Evolutionary conservation across 92 coral and sea anemone genomes (phyloP).

Genomic region (Zoanthus gigantus): DNA sequence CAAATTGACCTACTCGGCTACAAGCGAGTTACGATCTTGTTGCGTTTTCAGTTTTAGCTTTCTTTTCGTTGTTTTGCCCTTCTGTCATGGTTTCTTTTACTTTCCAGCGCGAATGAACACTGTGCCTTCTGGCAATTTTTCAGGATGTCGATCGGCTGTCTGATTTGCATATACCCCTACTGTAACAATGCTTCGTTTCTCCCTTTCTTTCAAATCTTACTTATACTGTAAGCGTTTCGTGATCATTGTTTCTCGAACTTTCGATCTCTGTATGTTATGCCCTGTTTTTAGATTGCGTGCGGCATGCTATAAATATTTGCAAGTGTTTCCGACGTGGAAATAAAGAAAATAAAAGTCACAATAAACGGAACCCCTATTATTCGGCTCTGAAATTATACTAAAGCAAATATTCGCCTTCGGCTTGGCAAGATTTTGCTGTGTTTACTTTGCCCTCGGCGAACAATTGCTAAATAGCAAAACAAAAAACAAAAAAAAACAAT

Average conservation of each 20-base stretch:
- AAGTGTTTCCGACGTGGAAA: too few relatives aligned
- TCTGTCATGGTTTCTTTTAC: conserved; percentile 29
- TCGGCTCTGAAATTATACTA: too few relatives aligned
- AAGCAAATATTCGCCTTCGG: too few relatives aligned
- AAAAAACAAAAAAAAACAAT: too few relatives aligned
- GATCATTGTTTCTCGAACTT: neutral
- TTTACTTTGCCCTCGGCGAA: too few relatives aligned
- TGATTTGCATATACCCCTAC: conserved; percentile 39
- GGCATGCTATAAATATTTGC: too few relatives aligned
- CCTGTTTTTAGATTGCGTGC: conserved; percentile 8
- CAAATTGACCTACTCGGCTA: conserved; percentile 25
- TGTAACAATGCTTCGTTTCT: conserved; percentile 4
- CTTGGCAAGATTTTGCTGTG: too few relatives aligned
- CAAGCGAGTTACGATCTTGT: conserved; percentile 32
- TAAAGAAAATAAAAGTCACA: too few relatives aligned
- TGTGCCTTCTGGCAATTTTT: conserved; percentile 20
- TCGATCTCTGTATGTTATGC: conserved; percentile 1
- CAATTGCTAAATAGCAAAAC: too few relatives aligned
- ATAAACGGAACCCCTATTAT: too few relatives aligned
- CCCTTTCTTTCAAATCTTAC: neutral
- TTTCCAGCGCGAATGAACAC: conserved; percentile 21
- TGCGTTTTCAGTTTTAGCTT: conserved; percentile 43
- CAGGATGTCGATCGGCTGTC: conserved; percentile 24
- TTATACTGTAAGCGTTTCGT: neutral
- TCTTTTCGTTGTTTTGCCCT: conserved; percentile 35